These are phyloP conservation scores for Hemithea aestivaria DNA, from an alignment of 2,888 invertebrate genomes.

Conservation along the genomic window DNA sequence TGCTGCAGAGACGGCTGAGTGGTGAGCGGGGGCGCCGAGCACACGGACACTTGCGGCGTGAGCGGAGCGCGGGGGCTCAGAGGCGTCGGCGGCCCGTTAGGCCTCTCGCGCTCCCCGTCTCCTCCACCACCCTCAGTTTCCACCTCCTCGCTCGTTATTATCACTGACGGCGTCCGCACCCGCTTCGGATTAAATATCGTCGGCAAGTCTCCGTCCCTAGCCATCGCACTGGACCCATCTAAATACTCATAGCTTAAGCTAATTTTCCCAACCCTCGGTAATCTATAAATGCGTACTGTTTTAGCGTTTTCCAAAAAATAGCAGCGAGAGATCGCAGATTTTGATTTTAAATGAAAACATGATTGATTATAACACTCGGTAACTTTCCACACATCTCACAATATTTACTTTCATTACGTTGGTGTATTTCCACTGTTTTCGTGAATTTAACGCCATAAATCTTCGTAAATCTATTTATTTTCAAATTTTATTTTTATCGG, in stretches of 20 bases:
- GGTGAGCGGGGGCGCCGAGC: constrained; percentile 69
- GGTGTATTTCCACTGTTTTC: too few species aligned
- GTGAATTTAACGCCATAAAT: too few species aligned
- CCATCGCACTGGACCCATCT: constrained; percentile 66
- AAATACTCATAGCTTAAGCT: constrained; percentile 5
- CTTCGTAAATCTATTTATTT: too few species aligned
- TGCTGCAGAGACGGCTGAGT: constrained; percentile 73
- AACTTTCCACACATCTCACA: too few species aligned
- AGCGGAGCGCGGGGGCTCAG: constrained; percentile 66
- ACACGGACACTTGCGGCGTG: constrained; percentile 70
- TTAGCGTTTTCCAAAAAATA: constrained; percentile 1
- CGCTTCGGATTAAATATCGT: constrained; percentile 89
- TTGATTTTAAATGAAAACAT: too few species aligned
- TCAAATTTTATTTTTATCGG: too few species aligned
- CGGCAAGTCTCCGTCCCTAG: constrained; percentile 86
- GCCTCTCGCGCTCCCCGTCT: constrained; percentile 57
- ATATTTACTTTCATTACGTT: too few species aligned
- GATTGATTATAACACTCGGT: too few species aligned
- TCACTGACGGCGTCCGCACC: constrained; percentile 83
- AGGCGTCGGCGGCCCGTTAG: constrained; percentile 72
- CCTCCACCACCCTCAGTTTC: constrained; percentile 57
- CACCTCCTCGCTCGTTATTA: constrained; percentile 82
- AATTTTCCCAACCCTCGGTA: background rate
- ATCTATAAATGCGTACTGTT: background rate
- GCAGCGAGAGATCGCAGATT: background rate